phyloP scores from a whole-genome alignment of 2,113 vertebrate species.

The Nycticryphes semicollaris region DNA sequence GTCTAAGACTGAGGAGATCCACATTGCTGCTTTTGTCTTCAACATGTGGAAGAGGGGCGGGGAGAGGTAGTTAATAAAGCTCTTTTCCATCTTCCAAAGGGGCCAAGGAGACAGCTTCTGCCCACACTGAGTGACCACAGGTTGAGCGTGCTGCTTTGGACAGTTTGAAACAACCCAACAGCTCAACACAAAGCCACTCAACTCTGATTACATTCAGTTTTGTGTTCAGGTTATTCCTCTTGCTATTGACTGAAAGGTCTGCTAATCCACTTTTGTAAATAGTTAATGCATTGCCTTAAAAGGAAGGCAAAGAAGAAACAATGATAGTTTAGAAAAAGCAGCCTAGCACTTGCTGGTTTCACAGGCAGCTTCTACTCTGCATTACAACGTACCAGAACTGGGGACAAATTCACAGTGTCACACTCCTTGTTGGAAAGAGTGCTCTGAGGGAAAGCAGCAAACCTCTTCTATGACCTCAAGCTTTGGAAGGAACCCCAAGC shows the following conservation, averaged over 20 bases:
- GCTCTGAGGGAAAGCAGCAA: background rate
- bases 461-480: background rate
- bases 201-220: background rate
- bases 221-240: background rate
- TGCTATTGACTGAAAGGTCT: background rate
- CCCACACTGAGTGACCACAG: background rate
- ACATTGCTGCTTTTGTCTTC: background rate
- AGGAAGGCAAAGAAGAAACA: background rate
- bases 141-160: background rate
- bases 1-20: background rate
- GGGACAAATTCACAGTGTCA: background rate
- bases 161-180: background rate
- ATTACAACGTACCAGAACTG: background rate
- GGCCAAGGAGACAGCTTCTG: background rate
- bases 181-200: background rate
- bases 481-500: background rate
- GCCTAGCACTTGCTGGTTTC: background rate
- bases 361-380: background rate
- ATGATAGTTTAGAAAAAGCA: background rate
- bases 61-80: background rate
- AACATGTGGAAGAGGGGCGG: background rate
- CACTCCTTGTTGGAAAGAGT: background rate
- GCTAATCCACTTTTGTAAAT: background rate
- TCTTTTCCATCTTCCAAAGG: background rate
- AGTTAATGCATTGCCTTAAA: background rate